Conservation (phyloP, 2,113 vertebrate species). For the Crotalus tigris region DNA sequence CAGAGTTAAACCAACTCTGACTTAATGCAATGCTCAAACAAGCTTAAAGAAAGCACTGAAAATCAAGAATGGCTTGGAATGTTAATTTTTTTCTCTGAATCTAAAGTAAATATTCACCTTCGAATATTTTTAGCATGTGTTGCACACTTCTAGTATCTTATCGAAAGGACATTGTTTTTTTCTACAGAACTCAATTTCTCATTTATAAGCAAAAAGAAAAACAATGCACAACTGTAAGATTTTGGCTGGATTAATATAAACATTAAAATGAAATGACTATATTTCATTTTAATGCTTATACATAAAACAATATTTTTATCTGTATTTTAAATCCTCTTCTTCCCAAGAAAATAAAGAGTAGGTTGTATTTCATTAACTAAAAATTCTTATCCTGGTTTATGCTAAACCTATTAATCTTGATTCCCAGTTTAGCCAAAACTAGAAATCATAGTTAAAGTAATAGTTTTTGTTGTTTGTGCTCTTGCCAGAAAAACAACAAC, state of each 20-base stretch:
- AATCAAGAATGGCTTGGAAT: neutral
- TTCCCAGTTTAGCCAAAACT: neutral
- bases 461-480: neutral
- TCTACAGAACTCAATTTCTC: neutral
- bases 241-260: neutral
- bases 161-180: neutral
- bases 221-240: neutral
- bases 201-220: neutral
- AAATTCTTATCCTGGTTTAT: neutral
- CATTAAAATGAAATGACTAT: neutral
- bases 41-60: neutral
- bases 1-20: neutral
- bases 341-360: neutral
- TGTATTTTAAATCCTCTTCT: neutral
- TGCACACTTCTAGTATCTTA: neutral
- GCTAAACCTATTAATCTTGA: neutral
- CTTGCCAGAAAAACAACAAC: neutral
- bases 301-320: neutral
- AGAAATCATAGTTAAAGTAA: neutral
- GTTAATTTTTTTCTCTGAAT: neutral
- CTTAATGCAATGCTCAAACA: neutral
- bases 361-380: neutral
- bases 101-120: neutral
- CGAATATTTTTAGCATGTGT: neutral
- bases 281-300: neutral